These are phyloP conservation scores for Ypsolopha sequella DNA, from an alignment of 2,888 invertebrate genomes.

Conservation along the genomic window DNA sequence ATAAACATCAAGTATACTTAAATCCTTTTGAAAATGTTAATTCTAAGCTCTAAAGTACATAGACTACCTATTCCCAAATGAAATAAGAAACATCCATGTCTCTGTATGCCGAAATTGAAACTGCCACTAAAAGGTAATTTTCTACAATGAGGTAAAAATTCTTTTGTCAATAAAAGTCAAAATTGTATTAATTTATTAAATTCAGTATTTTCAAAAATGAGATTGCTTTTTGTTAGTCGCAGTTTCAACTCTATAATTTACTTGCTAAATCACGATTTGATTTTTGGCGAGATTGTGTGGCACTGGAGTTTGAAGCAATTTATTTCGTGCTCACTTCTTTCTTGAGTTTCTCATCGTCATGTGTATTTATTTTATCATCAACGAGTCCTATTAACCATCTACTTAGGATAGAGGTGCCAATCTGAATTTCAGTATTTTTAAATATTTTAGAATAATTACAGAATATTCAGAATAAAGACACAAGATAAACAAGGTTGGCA, in stretches of 20 bases:
- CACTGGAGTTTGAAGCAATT: background rate
- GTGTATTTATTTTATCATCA: slow-evolving; percentile 3
- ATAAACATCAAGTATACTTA: no score
- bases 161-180: background rate
- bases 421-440: no score
- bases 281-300: background rate
- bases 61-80: background rate
- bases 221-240: background rate
- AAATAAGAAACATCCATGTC: background rate
- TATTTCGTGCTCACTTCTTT: background rate
- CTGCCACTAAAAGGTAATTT: background rate
- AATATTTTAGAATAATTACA: background rate
- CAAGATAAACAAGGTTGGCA: background rate
- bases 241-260: background rate
- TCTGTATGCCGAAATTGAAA: background rate
- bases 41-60: background rate
- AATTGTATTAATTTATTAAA: no score
- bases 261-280: background rate
- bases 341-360: background rate
- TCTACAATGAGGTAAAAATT: background rate
- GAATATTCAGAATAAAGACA: no score
- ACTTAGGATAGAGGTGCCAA: background rate
- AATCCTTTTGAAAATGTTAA: background rate
- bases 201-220: no score
- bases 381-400: background rate